Base-by-base conservation (phyloP, 2,113 vertebrate species). In the Trochalopteron elliotii region DNA sequence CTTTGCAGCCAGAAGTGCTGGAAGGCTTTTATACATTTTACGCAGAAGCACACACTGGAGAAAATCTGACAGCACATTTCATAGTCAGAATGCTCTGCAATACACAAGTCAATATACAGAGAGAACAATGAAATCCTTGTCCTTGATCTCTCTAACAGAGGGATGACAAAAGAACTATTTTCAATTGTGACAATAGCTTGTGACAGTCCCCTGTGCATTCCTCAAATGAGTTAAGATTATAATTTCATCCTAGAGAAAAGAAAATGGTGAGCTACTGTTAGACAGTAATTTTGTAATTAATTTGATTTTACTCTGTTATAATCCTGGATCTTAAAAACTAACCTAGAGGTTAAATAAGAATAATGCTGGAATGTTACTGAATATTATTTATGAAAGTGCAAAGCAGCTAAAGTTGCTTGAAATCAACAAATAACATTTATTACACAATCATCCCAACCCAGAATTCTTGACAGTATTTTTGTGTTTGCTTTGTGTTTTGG, bases 121-220 rank as follows among this genome's bases (percentile, higher is more conserved):
- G 56, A 77, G 37, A 67, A 96, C 72, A 96, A 88, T n/a, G 12
- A 90, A 83, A 96, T 49, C 49, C 56, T 93, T 92, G 86, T 87
- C 67, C 78, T 70, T 50, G 19, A 77, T 64, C 59, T 90, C 79
- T 56, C 27, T 40, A 78, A 81, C 0, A 2, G 40, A 78, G 39
- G 56, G 9, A 83, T 67, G 49, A 96, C 78, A 96, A 96, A 89
- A 92, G 42, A 56, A 83, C 59, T 77, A 55, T 80, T 91, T 83
- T 87, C 42, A 88, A 14, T 70, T 88, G 79, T 83, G 68, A 83
- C 90, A 77, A 77, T 33, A 75, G 82, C 75, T 94, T 86, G 70
- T 91, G 90, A 93, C 83, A 83, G 64, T 88, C 79, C 69, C 79
- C 79, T 94, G 56, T 42, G 56, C 47, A n/a, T 65, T 85, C 33